phyloP scores from a whole-genome alignment of 2,113 vertebrate species.

The Burhinus bistriatus region DNA sequence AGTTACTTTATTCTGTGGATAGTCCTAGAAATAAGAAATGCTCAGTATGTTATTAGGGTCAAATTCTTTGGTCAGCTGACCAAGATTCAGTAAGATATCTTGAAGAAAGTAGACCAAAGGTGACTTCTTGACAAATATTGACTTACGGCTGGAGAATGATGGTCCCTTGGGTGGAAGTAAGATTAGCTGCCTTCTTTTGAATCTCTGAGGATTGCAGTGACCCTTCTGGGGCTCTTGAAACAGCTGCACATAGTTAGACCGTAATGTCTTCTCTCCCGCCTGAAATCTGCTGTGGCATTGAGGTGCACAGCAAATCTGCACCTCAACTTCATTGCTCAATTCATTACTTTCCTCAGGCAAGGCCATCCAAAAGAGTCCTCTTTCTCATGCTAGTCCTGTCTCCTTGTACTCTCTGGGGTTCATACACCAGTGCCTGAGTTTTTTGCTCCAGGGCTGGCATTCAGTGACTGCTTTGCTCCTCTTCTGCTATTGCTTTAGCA shows the following conservation, averaged over 20 bases:
- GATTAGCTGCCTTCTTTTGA: not conserved
- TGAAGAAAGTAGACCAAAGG: not conserved
- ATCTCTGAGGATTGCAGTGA: not conserved
- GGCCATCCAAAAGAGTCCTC: not conserved
- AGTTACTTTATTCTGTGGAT: not conserved
- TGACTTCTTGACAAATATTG: not conserved
- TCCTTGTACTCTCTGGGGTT: not conserved
- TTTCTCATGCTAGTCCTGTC: not conserved
- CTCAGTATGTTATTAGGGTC: not conserved
- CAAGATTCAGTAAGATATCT: not conserved
- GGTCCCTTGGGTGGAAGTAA: not conserved
- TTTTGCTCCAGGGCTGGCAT: not conserved
- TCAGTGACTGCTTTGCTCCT: not conserved
- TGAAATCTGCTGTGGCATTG: not conserved
- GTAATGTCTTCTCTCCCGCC: not conserved
- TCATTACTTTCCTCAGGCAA: not conserved
- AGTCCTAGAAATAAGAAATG: not conserved
- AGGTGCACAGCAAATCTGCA: not conserved
- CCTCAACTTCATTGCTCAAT: not conserved
- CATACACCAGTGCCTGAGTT: not conserved
- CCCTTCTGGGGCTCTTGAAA: not conserved
- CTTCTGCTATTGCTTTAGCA: not conserved
- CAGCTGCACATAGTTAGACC: not conserved
- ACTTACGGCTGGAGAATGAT: not conserved
- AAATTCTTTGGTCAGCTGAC: not conserved